Conservation (phyloP, 2,113 vertebrate genomes). For the Axis porcinus region DNA sequence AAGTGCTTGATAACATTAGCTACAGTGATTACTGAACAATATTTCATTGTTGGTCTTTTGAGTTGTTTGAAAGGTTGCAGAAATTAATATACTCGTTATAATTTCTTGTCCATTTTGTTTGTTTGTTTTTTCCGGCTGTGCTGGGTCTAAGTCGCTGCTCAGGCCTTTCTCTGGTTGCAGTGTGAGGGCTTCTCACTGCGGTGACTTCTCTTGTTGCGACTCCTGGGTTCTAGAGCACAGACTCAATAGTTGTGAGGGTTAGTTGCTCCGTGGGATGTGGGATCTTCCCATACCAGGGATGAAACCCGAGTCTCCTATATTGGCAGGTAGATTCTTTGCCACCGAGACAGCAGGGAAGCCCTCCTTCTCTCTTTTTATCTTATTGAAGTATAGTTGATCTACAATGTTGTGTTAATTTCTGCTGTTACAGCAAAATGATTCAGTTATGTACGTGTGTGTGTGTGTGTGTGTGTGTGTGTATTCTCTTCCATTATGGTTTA, state of each 20-base stretch:
- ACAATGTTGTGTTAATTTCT: background rate
- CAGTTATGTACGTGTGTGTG: background rate
- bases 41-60: background rate
- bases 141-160: background rate
- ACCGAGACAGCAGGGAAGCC: background rate
- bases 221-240: background rate
- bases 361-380: background rate
- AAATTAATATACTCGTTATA: background rate
- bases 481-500: background rate
- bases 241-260: background rate
- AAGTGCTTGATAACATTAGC: background rate
- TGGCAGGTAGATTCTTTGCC: background rate
- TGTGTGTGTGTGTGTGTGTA: background rate
- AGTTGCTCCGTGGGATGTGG: background rate
- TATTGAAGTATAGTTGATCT: background rate
- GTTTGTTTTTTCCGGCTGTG: background rate
- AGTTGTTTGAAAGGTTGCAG: background rate
- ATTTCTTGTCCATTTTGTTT: background rate
- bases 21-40: background rate
- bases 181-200: accelerated
- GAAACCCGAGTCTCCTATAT: background rate
- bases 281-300: background rate
- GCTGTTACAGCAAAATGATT: background rate
- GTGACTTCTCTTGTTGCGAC: background rate
- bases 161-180: background rate